A percentile compares a stretch with the other conserved stretches of the same genome.
These are phyloP conservation scores for Caenorhabditis sp. DNA, from an alignment of 2,888 invertebrate species.

Conservation along the genomic window DNA sequence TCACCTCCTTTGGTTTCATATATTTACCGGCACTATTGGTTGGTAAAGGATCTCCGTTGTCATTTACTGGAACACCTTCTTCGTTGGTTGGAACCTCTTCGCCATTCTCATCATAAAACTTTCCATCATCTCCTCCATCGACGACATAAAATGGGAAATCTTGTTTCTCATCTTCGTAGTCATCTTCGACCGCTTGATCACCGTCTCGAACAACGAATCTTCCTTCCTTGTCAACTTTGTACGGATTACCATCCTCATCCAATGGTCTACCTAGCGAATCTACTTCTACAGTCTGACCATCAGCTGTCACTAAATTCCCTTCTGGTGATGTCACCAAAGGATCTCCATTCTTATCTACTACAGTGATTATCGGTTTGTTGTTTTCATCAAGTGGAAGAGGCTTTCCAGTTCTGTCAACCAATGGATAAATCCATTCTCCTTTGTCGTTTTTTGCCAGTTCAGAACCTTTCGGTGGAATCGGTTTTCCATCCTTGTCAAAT, in stretches of 20 bases:
- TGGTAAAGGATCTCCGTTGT: slow-evolving; percentile 45
- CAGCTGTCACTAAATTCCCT: slow-evolving; percentile 30
- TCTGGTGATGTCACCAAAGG: slow-evolving; percentile 28
- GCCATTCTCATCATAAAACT: slow-evolving; percentile 42
- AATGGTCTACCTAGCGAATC: slow-evolving; percentile 42
- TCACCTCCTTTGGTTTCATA: slow-evolving; percentile 24
- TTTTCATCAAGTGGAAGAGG: slow-evolving; percentile 43
- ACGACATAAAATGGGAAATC: slow-evolving; percentile 30
- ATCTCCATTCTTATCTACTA: slow-evolving; percentile 46
- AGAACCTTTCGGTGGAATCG: slow-evolving; percentile 54
- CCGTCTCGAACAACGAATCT: slow-evolving; percentile 29
- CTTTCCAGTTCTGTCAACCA: slow-evolving; percentile 54
- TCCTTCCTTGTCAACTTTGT: slow-evolving; percentile 42
- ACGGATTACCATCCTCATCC: slow-evolving; percentile 47
- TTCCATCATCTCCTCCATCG: slow-evolving; percentile 53
- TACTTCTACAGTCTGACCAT: slow-evolving; percentile 32
- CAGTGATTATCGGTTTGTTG: slow-evolving; percentile 47
- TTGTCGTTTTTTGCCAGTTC: slow-evolving; percentile 54
- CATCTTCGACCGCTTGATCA: slow-evolving; percentile 19
- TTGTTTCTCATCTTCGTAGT: slow-evolving; percentile 29
- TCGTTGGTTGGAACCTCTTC: slow-evolving; percentile 39
- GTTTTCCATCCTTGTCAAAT: slow-evolving; percentile 51
- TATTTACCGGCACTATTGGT: slow-evolving; percentile 45
- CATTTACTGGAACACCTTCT: slow-evolving; percentile 41
- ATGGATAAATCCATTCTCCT: slow-evolving; percentile 61